These are phyloP conservation scores for Myathropa florea DNA, from an alignment of 2,888 invertebrate species.

Conservation along the genomic window DNA sequence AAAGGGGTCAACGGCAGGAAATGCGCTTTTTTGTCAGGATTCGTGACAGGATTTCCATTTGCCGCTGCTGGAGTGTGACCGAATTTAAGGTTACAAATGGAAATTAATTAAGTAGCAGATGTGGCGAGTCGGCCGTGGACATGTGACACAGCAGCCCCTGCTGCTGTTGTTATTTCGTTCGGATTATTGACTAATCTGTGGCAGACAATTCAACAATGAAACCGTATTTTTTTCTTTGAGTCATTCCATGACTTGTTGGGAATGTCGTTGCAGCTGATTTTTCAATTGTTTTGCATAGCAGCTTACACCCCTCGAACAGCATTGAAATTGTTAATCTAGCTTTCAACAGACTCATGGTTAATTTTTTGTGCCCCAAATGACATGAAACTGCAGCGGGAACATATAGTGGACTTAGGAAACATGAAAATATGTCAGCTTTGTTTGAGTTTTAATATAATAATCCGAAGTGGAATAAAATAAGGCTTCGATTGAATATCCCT, in stretches of 20 bases:
- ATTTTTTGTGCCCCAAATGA: too few relatives aligned
- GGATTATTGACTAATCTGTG: neutral
- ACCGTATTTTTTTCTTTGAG: too few relatives aligned
- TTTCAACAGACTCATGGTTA: neutral
- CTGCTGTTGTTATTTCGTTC: neutral
- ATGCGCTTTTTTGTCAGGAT: neutral
- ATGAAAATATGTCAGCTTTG: too few relatives aligned
- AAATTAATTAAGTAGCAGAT: neutral
- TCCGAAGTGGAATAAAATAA: too few relatives aligned
- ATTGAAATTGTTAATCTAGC: neutral
- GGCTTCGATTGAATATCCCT: too few relatives aligned
- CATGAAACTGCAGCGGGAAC: too few relatives aligned
- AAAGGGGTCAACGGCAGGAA: slow-evolving; percentile 3
- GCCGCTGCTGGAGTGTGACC: neutral
- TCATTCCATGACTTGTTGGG: too few relatives aligned
- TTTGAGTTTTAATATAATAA: too few relatives aligned
- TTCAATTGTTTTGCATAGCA: neutral
- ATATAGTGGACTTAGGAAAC: too few relatives aligned
- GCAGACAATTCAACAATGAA: neutral
- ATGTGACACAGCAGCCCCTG: neutral
- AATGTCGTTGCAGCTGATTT: too few relatives aligned
- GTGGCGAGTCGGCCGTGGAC: neutral
- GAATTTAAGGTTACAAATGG: neutral
- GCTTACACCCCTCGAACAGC: neutral
- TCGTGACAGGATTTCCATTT: neutral